These are phyloP conservation scores for Pipa parva DNA, from an alignment of 2,113 vertebrate genomes.

Conservation along the genomic window DNA sequence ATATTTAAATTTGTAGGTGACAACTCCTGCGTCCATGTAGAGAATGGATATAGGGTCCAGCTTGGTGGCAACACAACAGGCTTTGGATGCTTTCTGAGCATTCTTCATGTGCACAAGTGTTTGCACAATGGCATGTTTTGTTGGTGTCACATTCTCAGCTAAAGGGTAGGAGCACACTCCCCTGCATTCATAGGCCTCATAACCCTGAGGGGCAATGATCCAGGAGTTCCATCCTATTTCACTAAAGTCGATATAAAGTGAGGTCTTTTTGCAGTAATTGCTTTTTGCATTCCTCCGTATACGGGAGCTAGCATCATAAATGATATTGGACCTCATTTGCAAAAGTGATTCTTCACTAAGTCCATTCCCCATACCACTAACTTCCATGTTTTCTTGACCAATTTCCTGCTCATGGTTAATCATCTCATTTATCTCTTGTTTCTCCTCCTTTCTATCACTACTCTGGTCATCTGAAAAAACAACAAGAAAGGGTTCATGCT, in stretches of 20 bases:
- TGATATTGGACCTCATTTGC: conserved; percentile 93
- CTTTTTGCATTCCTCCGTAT: conserved; percentile 91
- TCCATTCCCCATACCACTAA: conserved; percentile 52
- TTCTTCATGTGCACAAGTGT: conserved; percentile 86
- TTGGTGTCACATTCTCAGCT: conserved; percentile 88
- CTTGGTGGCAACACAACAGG: conserved; percentile 94
- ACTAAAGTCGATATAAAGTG: conserved; percentile 92
- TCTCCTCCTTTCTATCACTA: conserved; percentile 75
- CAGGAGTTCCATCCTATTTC: conserved; percentile 98
- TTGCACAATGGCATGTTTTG: conserved; percentile 92
- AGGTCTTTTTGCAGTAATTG: conserved; percentile 89
- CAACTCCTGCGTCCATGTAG: conserved; percentile 89
- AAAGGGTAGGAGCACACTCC: conserved; percentile 86
- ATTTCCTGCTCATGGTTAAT: conserved; percentile 80
- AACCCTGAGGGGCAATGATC: conserved; percentile 87
- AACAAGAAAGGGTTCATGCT: conserved; percentile 84
- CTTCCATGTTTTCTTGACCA: conserved; percentile 61
- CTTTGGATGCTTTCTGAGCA: conserved; percentile 83
- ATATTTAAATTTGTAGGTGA: conserved; percentile 97
- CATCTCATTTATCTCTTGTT: conserved; percentile 86
- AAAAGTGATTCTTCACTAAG: conserved; percentile 83
- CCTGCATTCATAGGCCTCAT: conserved; percentile 88
- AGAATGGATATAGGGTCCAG: conserved; percentile 93
- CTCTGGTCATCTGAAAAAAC: conserved; percentile 94
- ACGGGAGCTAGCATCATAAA: conserved; percentile 86